Evolutionary conservation across 1,140 invertebrate species (phyloP).

Genomic region (Bombus confusus): DNA sequence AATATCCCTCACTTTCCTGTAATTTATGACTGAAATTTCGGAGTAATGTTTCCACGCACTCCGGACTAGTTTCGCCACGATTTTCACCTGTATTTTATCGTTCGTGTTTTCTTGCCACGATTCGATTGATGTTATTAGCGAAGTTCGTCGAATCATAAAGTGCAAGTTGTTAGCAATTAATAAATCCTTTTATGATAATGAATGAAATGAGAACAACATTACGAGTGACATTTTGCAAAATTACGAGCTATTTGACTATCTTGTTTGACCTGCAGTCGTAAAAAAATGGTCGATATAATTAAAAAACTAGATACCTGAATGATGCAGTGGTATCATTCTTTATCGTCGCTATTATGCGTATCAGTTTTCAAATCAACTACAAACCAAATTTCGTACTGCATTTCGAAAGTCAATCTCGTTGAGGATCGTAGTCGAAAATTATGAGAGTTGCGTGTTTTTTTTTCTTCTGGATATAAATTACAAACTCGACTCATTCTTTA

Average conservation of each 20-base stretch:
- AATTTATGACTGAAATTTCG: slow-evolving; percentile 30
- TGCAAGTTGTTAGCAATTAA: too few relatives aligned
- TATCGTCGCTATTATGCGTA: too few relatives aligned
- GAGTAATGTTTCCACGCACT: slow-evolving; percentile 1
- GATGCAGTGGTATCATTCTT: too few relatives aligned
- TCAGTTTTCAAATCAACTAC: neutral
- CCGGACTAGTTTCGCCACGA: neutral
- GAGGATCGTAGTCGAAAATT: neutral
- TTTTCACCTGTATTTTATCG: neutral
- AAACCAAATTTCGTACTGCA: neutral
- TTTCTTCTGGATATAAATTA: neutral
- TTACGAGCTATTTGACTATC: too few relatives aligned
- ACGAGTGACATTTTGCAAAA: too few relatives aligned
- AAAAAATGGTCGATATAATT: too few relatives aligned
- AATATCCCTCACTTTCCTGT: neutral
- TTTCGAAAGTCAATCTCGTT: neutral
- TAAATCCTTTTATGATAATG: too few relatives aligned
- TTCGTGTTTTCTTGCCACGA: neutral
- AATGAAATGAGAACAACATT: too few relatives aligned
- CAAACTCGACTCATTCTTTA: neutral
- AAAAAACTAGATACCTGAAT: too few relatives aligned
- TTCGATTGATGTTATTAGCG: neutral
- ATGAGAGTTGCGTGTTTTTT: neutral
- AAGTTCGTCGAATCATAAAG: too few relatives aligned
- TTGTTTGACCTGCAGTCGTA: too few relatives aligned